Evolutionary conservation across 2,113 vertebrate genomes (phyloP), one percentile per base, ranked within the genome.

Genomic region (Ophthalmolycus amberensis): DNA sequence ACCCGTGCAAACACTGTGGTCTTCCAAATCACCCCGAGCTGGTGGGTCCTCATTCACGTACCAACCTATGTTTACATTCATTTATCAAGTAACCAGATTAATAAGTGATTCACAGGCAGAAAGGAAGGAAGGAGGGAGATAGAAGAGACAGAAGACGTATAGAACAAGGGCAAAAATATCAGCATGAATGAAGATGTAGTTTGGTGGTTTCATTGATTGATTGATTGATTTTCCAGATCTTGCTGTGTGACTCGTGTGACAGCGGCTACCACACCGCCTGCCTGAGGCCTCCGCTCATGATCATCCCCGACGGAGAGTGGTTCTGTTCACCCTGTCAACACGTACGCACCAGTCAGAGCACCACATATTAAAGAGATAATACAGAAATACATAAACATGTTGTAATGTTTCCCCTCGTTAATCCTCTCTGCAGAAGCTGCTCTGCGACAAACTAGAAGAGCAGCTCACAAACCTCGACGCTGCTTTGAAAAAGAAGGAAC

Each of bases 281-380:
- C 79, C 96, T 99, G 65, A 96, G 98, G 14, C 98, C 98, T 16
- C 98, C 98, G 0, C 92, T 99, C 92, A 99, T 99, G 98, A 95
- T 99, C 84, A 99, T 99, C 90, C 98, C 98, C 0, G 98, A 99
- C 0, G 98, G 98, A 85, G 98, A 99, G 62, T 99, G 98, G 98
- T 99, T 98, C 93, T 99, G 98, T 85, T 97, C 98, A 0, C 98
- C 98, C 18, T 99, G 98, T 88, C 98, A 99, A 76, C 98, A 99
- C 7, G 98, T 99, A 96, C 44, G 96, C 90, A 58, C n/a, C 46
- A 1, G 52, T 44, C 50, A 0, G 6, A 64, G 18, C 4, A 4
- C 2, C 48, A 0, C 18, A 48, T 1, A 38, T 38, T 10, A 6
- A 38, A 52, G 2, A 37, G 0, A 9, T 54, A 1, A 25, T 4